These are phyloP conservation scores for Zapornia atra DNA, from an alignment of 2,113 vertebrate genomes.

Conservation along the genomic window DNA sequence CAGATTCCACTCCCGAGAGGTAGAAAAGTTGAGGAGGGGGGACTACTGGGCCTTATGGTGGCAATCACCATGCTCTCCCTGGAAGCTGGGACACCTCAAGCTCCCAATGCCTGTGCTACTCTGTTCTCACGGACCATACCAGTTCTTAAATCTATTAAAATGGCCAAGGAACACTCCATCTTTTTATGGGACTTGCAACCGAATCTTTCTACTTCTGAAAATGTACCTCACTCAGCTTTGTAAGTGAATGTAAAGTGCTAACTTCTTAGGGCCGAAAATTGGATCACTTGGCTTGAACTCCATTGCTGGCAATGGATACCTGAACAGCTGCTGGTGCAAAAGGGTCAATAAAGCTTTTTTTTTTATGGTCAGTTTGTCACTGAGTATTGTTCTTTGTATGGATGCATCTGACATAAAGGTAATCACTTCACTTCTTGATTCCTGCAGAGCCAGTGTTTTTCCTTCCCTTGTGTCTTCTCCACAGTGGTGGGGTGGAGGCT, in stretches of 20 bases:
- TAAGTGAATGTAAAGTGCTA: slow-evolving; percentile 59
- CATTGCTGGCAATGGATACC: slow-evolving; percentile 60
- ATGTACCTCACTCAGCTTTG: slow-evolving; percentile 65
- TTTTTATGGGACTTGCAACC: slow-evolving; percentile 63
- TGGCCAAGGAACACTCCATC: slow-evolving; percentile 57
- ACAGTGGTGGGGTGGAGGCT: background rate
- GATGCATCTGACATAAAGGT: background rate
- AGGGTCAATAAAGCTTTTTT: slow-evolving; percentile 74
- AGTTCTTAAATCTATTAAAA: slow-evolving; percentile 39
- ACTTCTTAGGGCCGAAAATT: slow-evolving; percentile 17
- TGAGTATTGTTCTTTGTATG: background rate
- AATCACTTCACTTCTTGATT: background rate
- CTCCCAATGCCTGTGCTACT: slow-evolving; percentile 2
- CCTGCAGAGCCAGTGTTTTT: background rate
- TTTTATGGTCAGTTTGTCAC: slow-evolving; percentile 22
- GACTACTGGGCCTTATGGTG: background rate
- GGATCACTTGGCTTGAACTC: slow-evolving; percentile 55
- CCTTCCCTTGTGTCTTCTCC: fast-evolving
- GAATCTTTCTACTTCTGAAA: slow-evolving; percentile 50
- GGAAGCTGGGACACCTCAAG: background rate
- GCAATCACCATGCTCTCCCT: background rate
- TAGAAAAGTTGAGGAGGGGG: background rate
- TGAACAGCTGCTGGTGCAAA: slow-evolving; percentile 58
- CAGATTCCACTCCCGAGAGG: background rate
- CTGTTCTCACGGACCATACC: slow-evolving; percentile 55